Evolutionary conservation across 2,888 invertebrate species (phyloP).

Genomic region (Elmis aenea): DNA sequence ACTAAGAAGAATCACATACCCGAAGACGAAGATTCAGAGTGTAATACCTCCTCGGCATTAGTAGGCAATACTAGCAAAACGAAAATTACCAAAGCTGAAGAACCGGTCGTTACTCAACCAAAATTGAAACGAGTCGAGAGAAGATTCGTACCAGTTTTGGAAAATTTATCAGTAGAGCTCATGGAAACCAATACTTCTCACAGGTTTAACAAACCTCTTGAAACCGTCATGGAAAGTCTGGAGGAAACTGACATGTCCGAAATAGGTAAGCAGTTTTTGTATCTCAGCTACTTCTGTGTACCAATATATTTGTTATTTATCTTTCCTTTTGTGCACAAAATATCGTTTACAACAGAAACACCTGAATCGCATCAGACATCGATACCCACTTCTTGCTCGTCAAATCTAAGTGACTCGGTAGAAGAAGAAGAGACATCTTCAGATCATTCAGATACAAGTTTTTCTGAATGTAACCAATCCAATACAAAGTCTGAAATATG

Average conservation of each 20-base stretch:
- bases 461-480: too few relatives aligned
- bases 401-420: conserved; percentile 6
- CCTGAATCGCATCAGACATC: too few relatives aligned
- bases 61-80: conserved; percentile 41
- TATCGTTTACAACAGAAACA: too few relatives aligned
- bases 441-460: not conserved
- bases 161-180: conserved; percentile 80
- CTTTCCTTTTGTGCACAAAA: too few relatives aligned
- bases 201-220: conserved; percentile 86
- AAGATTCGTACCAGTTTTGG: conserved; percentile 73
- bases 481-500: conserved; percentile 11
- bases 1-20: conserved; percentile 36
- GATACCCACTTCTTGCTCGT: conserved; percentile 30
- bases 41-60: conserved; percentile 41
- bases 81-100: conserved; percentile 34
- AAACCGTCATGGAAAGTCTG: conserved; percentile 85
- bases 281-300: too few relatives aligned
- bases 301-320: too few relatives aligned
- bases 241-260: conserved; percentile 83
- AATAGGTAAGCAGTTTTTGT: conserved; percentile 53
- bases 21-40: conserved; percentile 51
- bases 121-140: conserved; percentile 80
- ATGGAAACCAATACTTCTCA: conserved; percentile 96
- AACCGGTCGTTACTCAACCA: conserved; percentile 59
- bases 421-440: conserved; percentile 3